phyloP scores from a whole-genome alignment of 2,797 vertebrate genomes.

The Simalia tracyae region DNA sequence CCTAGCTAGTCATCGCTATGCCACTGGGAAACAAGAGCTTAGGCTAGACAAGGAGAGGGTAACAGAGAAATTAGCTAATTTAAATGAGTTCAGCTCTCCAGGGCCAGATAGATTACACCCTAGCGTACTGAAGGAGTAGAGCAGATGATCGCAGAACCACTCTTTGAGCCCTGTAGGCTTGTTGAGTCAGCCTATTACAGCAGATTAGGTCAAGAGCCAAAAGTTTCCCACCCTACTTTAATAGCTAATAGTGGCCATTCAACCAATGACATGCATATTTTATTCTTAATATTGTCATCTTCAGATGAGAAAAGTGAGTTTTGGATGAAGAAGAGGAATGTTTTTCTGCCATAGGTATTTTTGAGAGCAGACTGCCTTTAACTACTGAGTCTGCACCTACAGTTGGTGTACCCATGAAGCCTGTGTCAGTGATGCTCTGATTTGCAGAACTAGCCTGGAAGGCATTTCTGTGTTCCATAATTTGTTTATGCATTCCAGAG shows the following conservation, averaged over 20 bases:
- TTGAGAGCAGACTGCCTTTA: neutral
- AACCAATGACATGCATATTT: neutral
- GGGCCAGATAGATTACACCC: neutral
- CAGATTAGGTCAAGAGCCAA: neutral
- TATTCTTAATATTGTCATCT: neutral
- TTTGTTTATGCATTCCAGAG: slow-evolving; percentile 57
- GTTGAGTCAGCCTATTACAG: neutral
- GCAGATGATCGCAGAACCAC: neutral
- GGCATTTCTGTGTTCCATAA: neutral
- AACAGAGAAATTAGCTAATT: neutral
- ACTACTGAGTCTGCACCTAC: neutral
- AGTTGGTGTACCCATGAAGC: neutral
- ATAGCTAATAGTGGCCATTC: neutral
- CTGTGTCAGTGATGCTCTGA: neutral
- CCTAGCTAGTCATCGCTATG: neutral
- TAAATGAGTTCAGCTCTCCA: neutral
- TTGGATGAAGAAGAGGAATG: neutral
- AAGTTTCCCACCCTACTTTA: neutral
- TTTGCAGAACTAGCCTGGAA: neutral
- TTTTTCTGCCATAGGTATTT: neutral
- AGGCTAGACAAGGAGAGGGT: neutral
- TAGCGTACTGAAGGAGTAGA: too few species aligned
- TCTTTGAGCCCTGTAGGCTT: neutral
- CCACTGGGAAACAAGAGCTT: neutral
- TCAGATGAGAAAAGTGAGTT: neutral